A percentile compares a stretch with the other conserved stretches of the same genome.
Conservation (phyloP, 1,140 invertebrate species). For the Trichoplusia ni region DNA sequence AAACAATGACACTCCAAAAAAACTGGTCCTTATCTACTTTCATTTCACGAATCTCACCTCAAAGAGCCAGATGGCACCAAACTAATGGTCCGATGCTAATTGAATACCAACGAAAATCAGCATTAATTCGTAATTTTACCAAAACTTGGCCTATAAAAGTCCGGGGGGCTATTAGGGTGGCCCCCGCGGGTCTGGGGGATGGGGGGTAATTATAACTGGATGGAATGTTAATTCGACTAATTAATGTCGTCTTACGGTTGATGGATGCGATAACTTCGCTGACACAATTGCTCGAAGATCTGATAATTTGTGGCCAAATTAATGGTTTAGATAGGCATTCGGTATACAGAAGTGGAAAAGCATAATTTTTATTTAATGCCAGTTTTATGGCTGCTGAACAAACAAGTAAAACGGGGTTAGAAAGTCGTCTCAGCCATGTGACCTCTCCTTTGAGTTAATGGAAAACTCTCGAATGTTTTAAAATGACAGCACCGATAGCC, state of each 20-base stretch:
- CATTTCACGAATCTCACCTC: background rate
- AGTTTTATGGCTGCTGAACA: background rate
- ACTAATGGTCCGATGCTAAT: constrained; percentile 23
- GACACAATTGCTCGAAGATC: background rate
- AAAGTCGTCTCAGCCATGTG: no score
- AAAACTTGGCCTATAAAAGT: constrained; percentile 21
- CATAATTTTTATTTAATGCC: background rate
- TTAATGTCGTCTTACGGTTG: constrained; percentile 28
- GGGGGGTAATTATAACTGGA: constrained; percentile 29
- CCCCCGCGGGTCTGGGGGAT: background rate
- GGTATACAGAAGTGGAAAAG: no score
- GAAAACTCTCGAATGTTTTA: no score
- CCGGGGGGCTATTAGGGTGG: background rate
- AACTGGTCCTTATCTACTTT: background rate
- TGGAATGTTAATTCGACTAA: constrained; percentile 32
- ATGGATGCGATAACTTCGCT: constrained; percentile 25
- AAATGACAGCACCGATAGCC: no score
- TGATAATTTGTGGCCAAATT: constrained; percentile 11
- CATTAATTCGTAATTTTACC: constrained; percentile 25
- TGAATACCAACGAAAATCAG: constrained; percentile 22
- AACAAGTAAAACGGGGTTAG: no score
- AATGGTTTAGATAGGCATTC: background rate
- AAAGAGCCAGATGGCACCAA: constrained; percentile 20
- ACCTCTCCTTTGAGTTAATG: no score
- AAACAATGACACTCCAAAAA: background rate